phyloP scores from a whole-genome alignment of 2,888 invertebrate genomes.

The Marasmarcha lunaedactyla region DNA sequence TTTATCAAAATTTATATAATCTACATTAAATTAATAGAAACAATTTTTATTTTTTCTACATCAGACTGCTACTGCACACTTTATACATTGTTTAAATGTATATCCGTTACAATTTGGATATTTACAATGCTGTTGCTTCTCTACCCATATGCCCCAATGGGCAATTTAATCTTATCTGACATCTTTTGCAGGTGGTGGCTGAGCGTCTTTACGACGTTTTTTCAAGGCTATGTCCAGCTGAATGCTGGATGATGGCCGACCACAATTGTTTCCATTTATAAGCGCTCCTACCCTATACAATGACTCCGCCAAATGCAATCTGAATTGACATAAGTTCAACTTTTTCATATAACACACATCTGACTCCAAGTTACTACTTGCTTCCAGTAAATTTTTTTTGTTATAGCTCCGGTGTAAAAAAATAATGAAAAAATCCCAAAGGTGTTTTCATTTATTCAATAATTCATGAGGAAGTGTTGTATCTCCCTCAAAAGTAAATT shows the following conservation, averaged over 20 bases:
- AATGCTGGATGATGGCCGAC: slow-evolving; percentile 21
- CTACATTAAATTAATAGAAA: slow-evolving; percentile 5
- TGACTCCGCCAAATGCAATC: slow-evolving; percentile 25
- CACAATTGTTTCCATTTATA: slow-evolving; percentile 24
- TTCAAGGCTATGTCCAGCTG: slow-evolving; percentile 23
- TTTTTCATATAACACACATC: no score
- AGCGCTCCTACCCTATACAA: slow-evolving; percentile 22
- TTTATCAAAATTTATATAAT: neutral
- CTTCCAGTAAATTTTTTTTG: slow-evolving; percentile 21
- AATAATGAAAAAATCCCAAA: no score
- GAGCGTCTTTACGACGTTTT: slow-evolving; percentile 22
- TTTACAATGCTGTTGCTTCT: slow-evolving; percentile 1
- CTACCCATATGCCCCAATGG: slow-evolving; percentile 17
- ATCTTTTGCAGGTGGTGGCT: slow-evolving; percentile 20
- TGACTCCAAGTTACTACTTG: slow-evolving; percentile 16
- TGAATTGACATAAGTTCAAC: slow-evolving; percentile 19
- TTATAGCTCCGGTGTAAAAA: no score
- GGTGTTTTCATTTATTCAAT: no score
- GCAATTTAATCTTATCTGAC: slow-evolving; percentile 18
- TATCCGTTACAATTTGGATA: neutral
- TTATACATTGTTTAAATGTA: slow-evolving; percentile 4
- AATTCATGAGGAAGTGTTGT: no score
- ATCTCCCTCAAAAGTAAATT: no score
- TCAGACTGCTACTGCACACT: slow-evolving; percentile 5
- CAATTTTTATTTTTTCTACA: slow-evolving; percentile 5